Evolutionary conservation across 2,888 invertebrate genomes (phyloP).

Genomic region (Macrostomum cliftonense): DNA sequence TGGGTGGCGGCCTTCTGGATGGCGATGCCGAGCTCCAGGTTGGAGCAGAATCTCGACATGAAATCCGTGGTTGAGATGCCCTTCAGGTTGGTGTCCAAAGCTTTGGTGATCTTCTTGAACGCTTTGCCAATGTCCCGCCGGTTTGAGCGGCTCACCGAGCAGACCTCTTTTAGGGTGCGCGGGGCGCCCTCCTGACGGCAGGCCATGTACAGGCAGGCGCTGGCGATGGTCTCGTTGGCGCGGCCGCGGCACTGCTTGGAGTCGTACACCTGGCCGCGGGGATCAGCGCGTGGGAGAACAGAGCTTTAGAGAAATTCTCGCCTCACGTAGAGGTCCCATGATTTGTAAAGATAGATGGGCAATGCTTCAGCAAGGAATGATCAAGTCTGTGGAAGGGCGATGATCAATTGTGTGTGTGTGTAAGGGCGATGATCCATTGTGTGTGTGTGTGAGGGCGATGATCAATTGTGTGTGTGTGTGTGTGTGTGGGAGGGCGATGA

Average conservation of each 20-base stretch:
- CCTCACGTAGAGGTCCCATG: no score
- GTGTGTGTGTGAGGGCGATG: no score
- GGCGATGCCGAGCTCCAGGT: slow-evolving; percentile 53
- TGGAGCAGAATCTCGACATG: slow-evolving; percentile 82
- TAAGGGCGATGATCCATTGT: no score
- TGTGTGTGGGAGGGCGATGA: no score
- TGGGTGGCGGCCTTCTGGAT: slow-evolving; percentile 62
- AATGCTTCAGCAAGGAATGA: no score
- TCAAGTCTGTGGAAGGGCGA: no score
- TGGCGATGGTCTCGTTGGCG: slow-evolving; percentile 90
- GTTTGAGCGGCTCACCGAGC: slow-evolving; percentile 91
- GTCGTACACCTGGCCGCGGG: slow-evolving; percentile 76
- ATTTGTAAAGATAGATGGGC: no score
- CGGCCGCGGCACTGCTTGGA: slow-evolving; percentile 83
- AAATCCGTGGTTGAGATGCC: slow-evolving; percentile 94
- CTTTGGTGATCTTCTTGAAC: slow-evolving; percentile 85
- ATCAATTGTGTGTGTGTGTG: no score
- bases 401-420: no score
- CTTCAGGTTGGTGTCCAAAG: slow-evolving; percentile 84
- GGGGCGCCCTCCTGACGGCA: slow-evolving; percentile 85
- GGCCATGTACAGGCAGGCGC: slow-evolving; percentile 93
- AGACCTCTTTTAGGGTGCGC: slow-evolving; percentile 54
- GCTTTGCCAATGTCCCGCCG: slow-evolving; percentile 97
- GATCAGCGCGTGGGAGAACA: no score
- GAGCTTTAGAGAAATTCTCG: no score